Evolutionary conservation across 1,140 invertebrate species (phyloP).

Genomic region (Drosophila takahashii): DNA sequence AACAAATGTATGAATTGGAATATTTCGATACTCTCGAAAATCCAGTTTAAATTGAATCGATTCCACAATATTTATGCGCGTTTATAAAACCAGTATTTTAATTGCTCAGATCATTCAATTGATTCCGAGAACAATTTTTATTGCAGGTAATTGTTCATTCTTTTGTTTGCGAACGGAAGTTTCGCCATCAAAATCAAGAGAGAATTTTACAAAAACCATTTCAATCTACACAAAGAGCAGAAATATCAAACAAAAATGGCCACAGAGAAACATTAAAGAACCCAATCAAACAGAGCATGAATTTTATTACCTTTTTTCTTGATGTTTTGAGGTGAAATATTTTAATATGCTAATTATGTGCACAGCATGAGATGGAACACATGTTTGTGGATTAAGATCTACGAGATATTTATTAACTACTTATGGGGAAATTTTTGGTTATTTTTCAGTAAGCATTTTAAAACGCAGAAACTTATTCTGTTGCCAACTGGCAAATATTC

Average conservation of each 20-base stretch:
- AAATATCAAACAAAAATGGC: slow-evolving; percentile 27
- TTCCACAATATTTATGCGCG: neutral
- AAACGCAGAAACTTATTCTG: neutral
- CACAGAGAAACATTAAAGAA: slow-evolving; percentile 20
- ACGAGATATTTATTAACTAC: no score
- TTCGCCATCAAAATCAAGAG: neutral
- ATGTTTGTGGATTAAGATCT: neutral
- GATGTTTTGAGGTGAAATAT: neutral
- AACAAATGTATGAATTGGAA: slow-evolving; percentile 9
- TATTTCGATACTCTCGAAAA: slow-evolving; percentile 11
- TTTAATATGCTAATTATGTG: slow-evolving; percentile 20
- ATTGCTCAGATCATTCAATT: slow-evolving; percentile 1
- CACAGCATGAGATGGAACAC: slow-evolving; percentile 20
- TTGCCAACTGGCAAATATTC: slow-evolving; percentile 6
- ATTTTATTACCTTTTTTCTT: slow-evolving; percentile 22
- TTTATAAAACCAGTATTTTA: slow-evolving; percentile 28
- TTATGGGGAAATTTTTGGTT: no score
- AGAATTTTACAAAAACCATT: slow-evolving; percentile 4
- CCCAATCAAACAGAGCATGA: slow-evolving; percentile 46
- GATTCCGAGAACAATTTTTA: slow-evolving; percentile 33
- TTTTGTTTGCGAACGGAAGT: slow-evolving; percentile 18
- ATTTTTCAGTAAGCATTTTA: neutral
- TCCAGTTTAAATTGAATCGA: slow-evolving; percentile 26
- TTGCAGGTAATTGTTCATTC: slow-evolving; percentile 15
- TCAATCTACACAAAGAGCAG: neutral